phyloP scores from a whole-genome alignment of 64 coral and sea anemone genomes.

The Astreopora myriophthalma region DNA sequence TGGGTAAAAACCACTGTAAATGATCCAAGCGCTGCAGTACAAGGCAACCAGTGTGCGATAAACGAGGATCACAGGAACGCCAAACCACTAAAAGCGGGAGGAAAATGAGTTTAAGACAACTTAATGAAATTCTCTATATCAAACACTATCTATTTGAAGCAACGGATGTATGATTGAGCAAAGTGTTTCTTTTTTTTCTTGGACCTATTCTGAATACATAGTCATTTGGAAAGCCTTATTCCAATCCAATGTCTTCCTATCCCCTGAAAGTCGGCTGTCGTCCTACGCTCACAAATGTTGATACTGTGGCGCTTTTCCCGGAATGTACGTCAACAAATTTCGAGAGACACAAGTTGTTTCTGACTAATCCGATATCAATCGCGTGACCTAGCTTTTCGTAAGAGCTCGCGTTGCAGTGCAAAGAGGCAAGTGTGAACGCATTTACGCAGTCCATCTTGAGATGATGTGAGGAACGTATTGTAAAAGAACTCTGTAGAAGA shows the following conservation, averaged over 20 bases:
- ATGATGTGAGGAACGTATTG: not conserved
- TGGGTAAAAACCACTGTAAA: constrained; percentile 60
- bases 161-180: no score
- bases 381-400: not conserved
- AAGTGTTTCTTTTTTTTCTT: no score
- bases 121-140: no score
- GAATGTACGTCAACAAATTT: not conserved
- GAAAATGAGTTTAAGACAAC: not conserved
- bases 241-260: no score
- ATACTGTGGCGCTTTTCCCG: not conserved
- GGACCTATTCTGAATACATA: no score
- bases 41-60: constrained; percentile 62
- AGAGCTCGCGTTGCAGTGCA: not conserved
- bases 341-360: no score
- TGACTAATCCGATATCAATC: not conserved
- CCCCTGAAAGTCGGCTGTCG: no score
- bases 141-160: no score
- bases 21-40: constrained; percentile 84
- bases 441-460: not conserved
- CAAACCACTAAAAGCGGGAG: constrained; percentile 45
- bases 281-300: not conserved
- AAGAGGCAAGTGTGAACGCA: not conserved
- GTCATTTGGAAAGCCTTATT: not conserved
- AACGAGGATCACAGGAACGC: constrained; percentile 43
- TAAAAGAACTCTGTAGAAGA: not conserved